phyloP scores from a whole-genome alignment of 92 coral and sea anemone genomes.

The Porites rus region DNA sequence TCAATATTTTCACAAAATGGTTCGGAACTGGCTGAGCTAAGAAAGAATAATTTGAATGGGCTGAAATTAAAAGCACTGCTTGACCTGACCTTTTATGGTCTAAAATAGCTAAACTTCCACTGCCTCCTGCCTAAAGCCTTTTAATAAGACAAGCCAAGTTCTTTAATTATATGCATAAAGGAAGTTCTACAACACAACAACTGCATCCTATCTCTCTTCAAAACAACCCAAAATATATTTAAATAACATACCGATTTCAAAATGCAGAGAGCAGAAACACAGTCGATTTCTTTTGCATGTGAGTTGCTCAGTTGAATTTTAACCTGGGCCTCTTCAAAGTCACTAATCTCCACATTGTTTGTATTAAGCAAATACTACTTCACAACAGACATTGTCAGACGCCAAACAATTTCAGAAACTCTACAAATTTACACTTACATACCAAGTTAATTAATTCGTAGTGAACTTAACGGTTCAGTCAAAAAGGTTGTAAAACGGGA shows the following conservation, averaged over 20 bases:
- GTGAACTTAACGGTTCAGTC: not conserved
- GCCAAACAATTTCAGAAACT: slow-evolving; percentile 1
- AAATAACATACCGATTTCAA: not conserved
- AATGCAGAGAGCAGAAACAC: not conserved
- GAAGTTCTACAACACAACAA: not conserved
- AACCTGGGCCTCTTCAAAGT: slow-evolving; percentile 19
- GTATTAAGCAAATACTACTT: not conserved
- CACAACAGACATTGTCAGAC: slow-evolving; percentile 4
- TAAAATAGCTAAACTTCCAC: too few species aligned
- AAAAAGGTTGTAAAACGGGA: slow-evolving; percentile 4
- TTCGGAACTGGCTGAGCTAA: not conserved
- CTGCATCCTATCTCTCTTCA: not conserved
- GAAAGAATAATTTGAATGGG: not conserved
- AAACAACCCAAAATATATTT: not conserved
- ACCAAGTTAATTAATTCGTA: not conserved
- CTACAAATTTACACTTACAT: slow-evolving; percentile 7
- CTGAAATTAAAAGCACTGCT: not conserved
- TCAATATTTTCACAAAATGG: not conserved
- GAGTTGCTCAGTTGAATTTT: slow-evolving; percentile 13
- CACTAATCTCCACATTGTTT: slow-evolving; percentile 36
- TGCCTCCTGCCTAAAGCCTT: not conserved
- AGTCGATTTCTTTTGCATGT: not conserved
- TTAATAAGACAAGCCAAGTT: not conserved
- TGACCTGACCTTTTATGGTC: slow-evolving; percentile 20
- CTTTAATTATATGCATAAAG: slow-evolving; percentile 9